Evolutionary conservation across 2,113 vertebrate species (phyloP).

Genomic region (Phocoena phocoena): DNA sequence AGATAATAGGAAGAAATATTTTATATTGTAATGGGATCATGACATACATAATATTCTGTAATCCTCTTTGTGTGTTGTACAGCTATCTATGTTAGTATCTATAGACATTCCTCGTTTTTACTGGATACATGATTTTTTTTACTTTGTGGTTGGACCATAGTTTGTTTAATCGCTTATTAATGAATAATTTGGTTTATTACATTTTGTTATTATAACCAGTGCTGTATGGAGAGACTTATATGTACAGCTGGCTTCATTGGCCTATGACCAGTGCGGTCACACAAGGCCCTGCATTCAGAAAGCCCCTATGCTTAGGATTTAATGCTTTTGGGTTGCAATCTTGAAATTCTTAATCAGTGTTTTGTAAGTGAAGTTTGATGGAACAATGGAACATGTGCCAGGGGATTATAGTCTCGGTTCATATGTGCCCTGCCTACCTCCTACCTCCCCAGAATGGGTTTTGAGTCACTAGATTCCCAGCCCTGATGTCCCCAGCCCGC

Average conservation of each 20-base stretch:
- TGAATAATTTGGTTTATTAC: conserved; percentile 1
- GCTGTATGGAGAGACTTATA: background rate
- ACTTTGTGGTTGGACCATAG: background rate
- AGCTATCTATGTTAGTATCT: background rate
- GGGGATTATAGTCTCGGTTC: background rate
- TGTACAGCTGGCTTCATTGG: background rate
- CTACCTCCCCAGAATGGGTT: background rate
- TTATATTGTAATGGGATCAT: background rate
- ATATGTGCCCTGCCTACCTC: background rate
- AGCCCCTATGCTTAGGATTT: background rate
- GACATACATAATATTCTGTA: background rate
- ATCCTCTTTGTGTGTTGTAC: background rate
- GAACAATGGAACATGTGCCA: background rate
- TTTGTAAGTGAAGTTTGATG: conserved; percentile 4
- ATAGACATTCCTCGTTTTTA: background rate
- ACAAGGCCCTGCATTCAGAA: background rate
- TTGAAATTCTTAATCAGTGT: conserved; percentile 9
- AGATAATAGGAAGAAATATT: background rate
- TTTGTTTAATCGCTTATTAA: background rate
- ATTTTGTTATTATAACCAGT: background rate
- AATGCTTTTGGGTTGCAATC: background rate
- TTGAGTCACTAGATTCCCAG: background rate
- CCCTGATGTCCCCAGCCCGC: background rate
- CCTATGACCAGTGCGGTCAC: background rate
- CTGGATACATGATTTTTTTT: background rate